A percentile compares a stretch with the other conserved stretches of the same genome.
phyloP scores from a whole-genome alignment of 2,113 vertebrate genomes.

The Lucifuga dentata region DNA sequence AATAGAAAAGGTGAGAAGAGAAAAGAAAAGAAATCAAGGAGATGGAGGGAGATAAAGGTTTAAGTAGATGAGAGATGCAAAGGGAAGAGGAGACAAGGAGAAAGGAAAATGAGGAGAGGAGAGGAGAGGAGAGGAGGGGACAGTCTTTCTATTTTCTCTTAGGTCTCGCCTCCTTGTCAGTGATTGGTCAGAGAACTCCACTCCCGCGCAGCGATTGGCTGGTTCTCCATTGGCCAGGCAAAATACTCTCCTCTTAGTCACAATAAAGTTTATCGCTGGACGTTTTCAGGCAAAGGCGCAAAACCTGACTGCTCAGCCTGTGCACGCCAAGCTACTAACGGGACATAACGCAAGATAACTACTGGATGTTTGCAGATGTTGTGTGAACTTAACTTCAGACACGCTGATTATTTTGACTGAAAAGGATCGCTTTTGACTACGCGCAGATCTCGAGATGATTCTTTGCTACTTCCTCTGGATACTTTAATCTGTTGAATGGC shows the following conservation, averaged over 20 bases:
- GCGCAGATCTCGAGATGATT: conserved; percentile 4
- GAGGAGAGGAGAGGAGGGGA: background rate
- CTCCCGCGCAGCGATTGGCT: conserved; percentile 67
- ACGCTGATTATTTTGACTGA: background rate
- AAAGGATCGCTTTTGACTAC: background rate
- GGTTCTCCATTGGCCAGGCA: conserved; percentile 29
- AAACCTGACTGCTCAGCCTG: conserved; percentile 22
- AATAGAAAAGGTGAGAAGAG: conserved; percentile 9
- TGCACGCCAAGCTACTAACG: conserved; percentile 18
- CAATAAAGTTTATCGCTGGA: conserved; percentile 71
- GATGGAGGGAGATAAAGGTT: too few relatives aligned
- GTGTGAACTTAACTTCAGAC: background rate
- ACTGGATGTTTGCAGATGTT: conserved; percentile 27
- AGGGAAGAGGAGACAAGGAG: background rate
- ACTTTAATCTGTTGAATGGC: conserved; percentile 30
- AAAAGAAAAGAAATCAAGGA: background rate
- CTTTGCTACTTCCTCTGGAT: conserved; percentile 37
- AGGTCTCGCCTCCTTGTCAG: conserved; percentile 64
- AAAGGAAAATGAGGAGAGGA: background rate
- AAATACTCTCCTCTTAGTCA: conserved; percentile 58
- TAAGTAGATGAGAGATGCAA: too few relatives aligned
- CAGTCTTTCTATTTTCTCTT: conserved; percentile 15
- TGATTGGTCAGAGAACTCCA: conserved; percentile 71
- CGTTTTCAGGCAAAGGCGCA: conserved; percentile 46
- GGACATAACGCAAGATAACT: conserved; percentile 1